Evolutionary conservation across 2,797 vertebrate genomes (phyloP), one percentile per base, ranked within the genome.

Genomic region (Uromys caudimaculatus): DNA sequence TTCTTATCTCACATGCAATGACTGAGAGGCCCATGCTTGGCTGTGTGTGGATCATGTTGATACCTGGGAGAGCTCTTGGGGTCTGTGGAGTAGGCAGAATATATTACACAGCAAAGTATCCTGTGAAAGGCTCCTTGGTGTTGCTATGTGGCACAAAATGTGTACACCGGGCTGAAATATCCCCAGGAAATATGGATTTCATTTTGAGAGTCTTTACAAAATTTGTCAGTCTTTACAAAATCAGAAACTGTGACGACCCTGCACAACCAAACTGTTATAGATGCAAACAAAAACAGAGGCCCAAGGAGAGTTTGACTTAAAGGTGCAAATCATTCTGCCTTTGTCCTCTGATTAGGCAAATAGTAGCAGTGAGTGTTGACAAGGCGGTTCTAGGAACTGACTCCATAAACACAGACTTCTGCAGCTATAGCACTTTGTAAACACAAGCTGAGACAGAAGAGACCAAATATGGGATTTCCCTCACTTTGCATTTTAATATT

Each of bases 271-370:
- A 89, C 44, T 10, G 17, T 21, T 87, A 44, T 8, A 92, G 86
- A 77, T 32, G 1, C 38, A 89, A 98, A 93, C 23, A 93, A 73
- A 95, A 47, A 2, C 0, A 3, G 44, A 3, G 35, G 82, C 6
- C 47, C 35, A 83, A 77, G 27, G 54, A 96, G 50, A 85, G 29
- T 29, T 79, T 29, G 91, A 32, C 78, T 62, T 96, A 94, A 24
- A 93, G 4, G 27, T 50, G 84, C 29, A 76, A 96, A 67, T 95
- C 4, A 6, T 32, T 92, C 1, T 44, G n/a, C 7, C 82, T 97
- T 95, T 79, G n/a, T 93, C 71, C 2, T 95, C 58, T 94, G 81
- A 94, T 96, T 95, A 94, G 50, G 54, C 0, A 96, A 67, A 92
- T 89, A 93, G 79, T 82, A 93, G 84, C 41, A 81, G 71, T 81